phyloP scores from a whole-genome alignment of 53 echinoderm and acorn worm genomes.

The Echinarachnius parma region DNA sequence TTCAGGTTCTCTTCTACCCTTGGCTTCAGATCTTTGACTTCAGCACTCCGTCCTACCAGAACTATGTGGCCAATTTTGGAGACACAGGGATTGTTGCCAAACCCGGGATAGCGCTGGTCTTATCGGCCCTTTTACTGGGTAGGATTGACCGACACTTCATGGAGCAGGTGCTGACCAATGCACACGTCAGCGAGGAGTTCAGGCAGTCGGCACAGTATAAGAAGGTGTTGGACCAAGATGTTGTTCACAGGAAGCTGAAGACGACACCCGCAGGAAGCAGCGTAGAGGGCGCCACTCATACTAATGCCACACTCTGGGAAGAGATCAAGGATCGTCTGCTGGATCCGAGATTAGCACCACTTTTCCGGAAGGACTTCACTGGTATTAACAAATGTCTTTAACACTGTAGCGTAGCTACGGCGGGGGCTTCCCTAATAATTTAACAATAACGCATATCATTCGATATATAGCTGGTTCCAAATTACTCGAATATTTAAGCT shows the following conservation, averaged over 20 bases:
- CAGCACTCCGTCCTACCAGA: slow-evolving; percentile 81
- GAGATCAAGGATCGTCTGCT: slow-evolving; percentile 40
- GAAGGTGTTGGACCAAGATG: slow-evolving; percentile 65
- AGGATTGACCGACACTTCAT: not conserved
- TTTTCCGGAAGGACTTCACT: slow-evolving; percentile 61
- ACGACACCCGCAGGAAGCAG: slow-evolving; percentile 23
- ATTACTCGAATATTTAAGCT: not conserved
- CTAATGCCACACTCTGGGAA: slow-evolving; percentile 55
- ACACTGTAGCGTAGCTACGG: too few species aligned
- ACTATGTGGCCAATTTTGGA: slow-evolving; percentile 45
- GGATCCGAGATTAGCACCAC: slow-evolving; percentile 66
- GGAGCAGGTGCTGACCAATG: slow-evolving; percentile 34
- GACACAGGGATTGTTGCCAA: slow-evolving; percentile 11
- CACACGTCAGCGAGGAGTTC: slow-evolving; percentile 57
- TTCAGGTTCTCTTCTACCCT: slow-evolving; percentile 74
- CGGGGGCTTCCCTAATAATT: too few species aligned
- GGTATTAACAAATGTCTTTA: too few species aligned
- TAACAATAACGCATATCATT: not conserved
- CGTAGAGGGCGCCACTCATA: slow-evolving; percentile 49
- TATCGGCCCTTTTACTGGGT: slow-evolving; percentile 47
- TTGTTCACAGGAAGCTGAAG: slow-evolving; percentile 60
- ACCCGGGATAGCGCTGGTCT: slow-evolving; percentile 12
- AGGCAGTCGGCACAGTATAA: slow-evolving; percentile 46
- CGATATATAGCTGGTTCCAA: not conserved
- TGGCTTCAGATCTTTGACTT: slow-evolving; percentile 74